Evolutionary conservation across 2,113 vertebrate genomes (phyloP).

Genomic region (Chlorodrepanis virens): DNA sequence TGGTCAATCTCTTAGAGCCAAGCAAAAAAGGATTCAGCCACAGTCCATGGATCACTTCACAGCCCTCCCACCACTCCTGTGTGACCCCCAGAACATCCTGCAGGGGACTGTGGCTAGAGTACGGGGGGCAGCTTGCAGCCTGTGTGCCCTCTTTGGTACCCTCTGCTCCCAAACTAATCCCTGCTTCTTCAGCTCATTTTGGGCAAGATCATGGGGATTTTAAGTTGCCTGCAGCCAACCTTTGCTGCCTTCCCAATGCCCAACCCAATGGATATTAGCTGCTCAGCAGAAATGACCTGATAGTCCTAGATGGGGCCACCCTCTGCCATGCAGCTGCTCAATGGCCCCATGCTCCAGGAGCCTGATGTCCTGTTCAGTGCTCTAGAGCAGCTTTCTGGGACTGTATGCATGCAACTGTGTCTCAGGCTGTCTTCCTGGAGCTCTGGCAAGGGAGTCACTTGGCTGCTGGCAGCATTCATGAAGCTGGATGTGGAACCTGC

Average conservation of each 20-base stretch:
- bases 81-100: background rate
- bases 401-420: background rate
- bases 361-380: background rate
- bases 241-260: background rate
- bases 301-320: rapidly evolving
- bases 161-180: background rate
- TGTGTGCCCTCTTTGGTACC: background rate
- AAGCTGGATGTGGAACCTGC: background rate
- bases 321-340: background rate
- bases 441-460: background rate
- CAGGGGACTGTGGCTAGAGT: background rate
- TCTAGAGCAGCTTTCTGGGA: background rate
- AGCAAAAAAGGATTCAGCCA: background rate
- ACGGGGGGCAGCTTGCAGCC: background rate
- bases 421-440: background rate
- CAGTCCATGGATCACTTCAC: background rate
- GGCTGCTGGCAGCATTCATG: background rate
- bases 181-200: background rate
- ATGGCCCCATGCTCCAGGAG: background rate
- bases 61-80: background rate
- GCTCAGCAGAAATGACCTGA: background rate
- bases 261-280: background rate
- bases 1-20: background rate
- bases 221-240: background rate
- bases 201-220: background rate